Base-by-base conservation (phyloP, 2,888 invertebrate species). In the Chalcosyrphus nemorum region DNA sequence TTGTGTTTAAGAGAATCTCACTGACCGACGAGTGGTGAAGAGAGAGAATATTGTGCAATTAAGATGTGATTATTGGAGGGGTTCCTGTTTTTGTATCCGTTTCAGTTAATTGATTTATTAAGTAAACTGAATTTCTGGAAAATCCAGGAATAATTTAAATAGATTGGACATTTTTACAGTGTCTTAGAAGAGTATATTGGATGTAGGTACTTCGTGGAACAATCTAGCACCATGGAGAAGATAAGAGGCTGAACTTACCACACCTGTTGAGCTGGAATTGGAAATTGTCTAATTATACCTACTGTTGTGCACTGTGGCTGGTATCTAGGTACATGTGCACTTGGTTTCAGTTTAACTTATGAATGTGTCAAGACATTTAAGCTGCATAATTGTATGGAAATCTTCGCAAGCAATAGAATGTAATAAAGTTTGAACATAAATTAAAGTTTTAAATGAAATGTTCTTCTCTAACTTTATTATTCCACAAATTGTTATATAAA, bases 211-310 rank as follows among this genome's bases (percentile, higher is more conserved):
- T 17, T 43, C 17, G 9, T 9, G 19, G 19, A 45, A 9, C 5
- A 19, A 19, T 9, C 45, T 7, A 19, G 45, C 19, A 45, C 11
- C 29, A 2, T 29, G 2, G 29, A 29, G 32, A 32, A 32, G 57
- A 21, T 2, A 0, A 7, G 15, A 2, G 4, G 15, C 3, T 24
- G 41, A 70, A 70, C n/a, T 77, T 70, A 77, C 76, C 76, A 77
- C 61, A 77, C 76, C 76, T 77, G 76, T 77, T 77, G 76, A 70
- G 1, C n/a, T 63, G 9, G 32, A n/a, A n/a, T 63, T 24, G 38
- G 6, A 24, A 2, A 13, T 50, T 27, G 27, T 50, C 50, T 50
- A 24, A 50, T 50, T 50, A 50, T 50, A 7, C n/a, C n/a, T n/a
- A n/a, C n/a, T n/a, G n/a, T n/a, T 7, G 3, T 7, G 2, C 2